Evolutionary conservation across 2,888 invertebrate species (phyloP), one percentile per base, ranked within the genome.

Genomic region (Pyrgus malvae): DNA sequence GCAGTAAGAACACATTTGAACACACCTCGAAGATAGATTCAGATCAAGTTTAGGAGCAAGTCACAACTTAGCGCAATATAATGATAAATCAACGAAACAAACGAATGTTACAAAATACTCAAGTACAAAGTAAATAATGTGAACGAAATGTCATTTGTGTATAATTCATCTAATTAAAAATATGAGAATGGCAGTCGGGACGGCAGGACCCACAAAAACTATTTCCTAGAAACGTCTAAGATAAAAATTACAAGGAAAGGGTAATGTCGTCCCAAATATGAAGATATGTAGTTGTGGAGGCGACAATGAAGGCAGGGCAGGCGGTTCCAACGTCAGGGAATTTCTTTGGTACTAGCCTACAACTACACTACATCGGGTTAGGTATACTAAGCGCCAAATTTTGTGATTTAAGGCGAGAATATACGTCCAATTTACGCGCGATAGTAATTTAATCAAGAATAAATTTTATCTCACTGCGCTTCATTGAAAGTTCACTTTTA

Each of bases 341-440:
- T 55, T 49, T 58, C 55, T 58, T 58, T 58, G 55, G 58, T 58
- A 49, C 42, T 35, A 41, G 25, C 31, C 45, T 46, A 55, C 12
- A 21, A 27, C 9, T n/a, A 38, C 19, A 19, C 27, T 9, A 12
- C 41, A 23, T 23, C 23, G 7, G 25, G 46, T 45, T 25, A 8
- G n/a, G n/a, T n/a, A n/a, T n/a, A 37, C 44, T 44, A 51, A 19
- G 19, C 6, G 46, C 50, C 41, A 29, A 55, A 54, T 41, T 33
- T 29, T n/a, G n/a, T 12, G 14, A 11, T 11, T 23, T 23, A 23
- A 12, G 16, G 17, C 16, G 35, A 16, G 35, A 35, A 35, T 35
- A 35, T 4, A 14, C 7, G 14, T 16, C 16, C 14, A 16, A 35
- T 0, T 35, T 2, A 31, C 12, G 4, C 6, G 6, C 12, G 12